Evolutionary conservation across 1,140 invertebrate genomes (phyloP), one percentile per base, ranked within the genome.

Genomic region (Cheumatopsyche charites): DNA sequence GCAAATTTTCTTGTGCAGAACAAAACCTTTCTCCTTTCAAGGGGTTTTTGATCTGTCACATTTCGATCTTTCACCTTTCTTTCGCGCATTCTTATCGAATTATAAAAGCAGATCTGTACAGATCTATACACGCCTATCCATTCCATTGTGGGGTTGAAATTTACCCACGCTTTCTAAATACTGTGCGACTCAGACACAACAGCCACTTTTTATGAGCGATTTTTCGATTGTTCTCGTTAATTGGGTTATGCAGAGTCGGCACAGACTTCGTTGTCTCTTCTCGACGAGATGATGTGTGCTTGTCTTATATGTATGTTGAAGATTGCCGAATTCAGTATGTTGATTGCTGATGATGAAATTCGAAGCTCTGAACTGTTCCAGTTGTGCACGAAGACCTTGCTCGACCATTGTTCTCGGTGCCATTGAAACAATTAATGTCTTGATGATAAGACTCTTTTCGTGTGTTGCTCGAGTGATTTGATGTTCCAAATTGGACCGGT

Each of bases 121-220:
- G 47, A 15, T 52, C n/a, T 15, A 13, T 13, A 17, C n/a, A 52
- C 47, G 47, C 47, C 47, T 52, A 7, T 21, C 47, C 19, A 7
- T 21, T 36, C 25, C 26, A 52, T 52, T 52, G 47, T 52, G 47
- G 15, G 47, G 6, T 52, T 52, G 1, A n/a, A 7, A 3, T 58
- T 21, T 62, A 62, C 58, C 58, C 58, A 62, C 58, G 58, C 58
- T 62, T 62, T 62, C 58, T 62, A 62, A 62, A 62, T 62, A 62
- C 23, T 11, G 26, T 62, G 26, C 23, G 5, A 23, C 58, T 62
- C 29, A 36, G 29, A 36, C 29, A 36, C 3, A 3, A 36, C 45
- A 4, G 4, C 12, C 19, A 17, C 19, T 9, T 62, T 62, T 62
- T 62, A 62, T 62, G 58, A 62, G 58, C 26, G 58, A 36, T 62